Conservation (phyloP, 2,797 vertebrate species). For the Coccyzus lansbergi region DNA sequence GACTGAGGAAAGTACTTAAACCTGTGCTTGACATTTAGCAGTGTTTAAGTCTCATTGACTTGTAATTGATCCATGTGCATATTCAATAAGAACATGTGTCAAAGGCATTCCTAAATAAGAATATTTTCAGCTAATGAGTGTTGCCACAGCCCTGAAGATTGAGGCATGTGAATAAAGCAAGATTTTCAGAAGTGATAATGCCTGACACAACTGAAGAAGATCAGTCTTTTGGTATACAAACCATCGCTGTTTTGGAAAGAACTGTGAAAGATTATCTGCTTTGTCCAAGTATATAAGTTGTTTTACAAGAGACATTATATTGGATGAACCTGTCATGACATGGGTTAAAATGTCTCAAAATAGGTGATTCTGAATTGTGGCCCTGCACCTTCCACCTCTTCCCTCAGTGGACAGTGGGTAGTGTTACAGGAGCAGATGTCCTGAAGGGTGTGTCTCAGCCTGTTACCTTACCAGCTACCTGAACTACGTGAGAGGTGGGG, state of each 20-base stretch:
- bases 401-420: too few relatives aligned
- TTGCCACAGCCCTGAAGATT: not conserved
- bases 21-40: conserved; percentile 26
- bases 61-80: not conserved
- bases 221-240: not conserved
- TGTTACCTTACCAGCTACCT: too few relatives aligned
- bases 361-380: too few relatives aligned
- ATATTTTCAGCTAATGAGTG: not conserved
- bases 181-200: not conserved
- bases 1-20: not conserved
- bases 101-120: not conserved
- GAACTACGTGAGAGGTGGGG: too few relatives aligned
- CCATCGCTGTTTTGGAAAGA: not conserved
- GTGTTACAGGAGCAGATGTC: too few relatives aligned
- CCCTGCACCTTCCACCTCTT: too few relatives aligned
- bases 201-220: not conserved
- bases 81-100: not conserved
- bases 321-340: too few relatives aligned
- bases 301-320: not conserved
- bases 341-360: too few relatives aligned
- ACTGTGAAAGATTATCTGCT: not conserved
- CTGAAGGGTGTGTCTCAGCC: too few relatives aligned
- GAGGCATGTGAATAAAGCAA: not conserved
- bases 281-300: not conserved
- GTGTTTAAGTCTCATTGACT: not conserved